phyloP scores from a whole-genome alignment of 92 coral and sea anemone genomes.

The Epizoanthus ramosus region DNA sequence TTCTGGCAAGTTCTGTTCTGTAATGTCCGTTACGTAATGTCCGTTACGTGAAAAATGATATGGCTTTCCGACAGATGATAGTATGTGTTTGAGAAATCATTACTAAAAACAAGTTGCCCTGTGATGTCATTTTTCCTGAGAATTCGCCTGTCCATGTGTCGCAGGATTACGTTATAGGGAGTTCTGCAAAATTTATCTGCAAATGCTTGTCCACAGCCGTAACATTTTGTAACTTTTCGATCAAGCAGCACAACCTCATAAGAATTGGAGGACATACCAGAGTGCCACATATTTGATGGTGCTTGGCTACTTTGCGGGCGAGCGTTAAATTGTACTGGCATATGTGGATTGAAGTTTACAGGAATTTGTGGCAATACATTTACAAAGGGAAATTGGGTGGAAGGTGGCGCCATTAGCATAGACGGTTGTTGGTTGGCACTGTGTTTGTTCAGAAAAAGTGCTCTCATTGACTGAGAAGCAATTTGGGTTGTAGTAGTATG shows the following conservation, averaged over 20 bases:
- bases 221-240: not conserved
- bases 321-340: slow-evolving; percentile 15
- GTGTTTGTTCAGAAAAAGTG: not conserved
- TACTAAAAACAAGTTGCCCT: not conserved
- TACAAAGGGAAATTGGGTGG: slow-evolving; percentile 9
- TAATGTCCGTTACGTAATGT: no score
- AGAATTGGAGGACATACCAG: slow-evolving; percentile 24
- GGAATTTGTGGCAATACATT: slow-evolving; percentile 20
- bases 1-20: not conserved
- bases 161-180: not conserved
- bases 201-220: slow-evolving; percentile 10
- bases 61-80: not conserved
- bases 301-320: slow-evolving; percentile 15
- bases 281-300: slow-evolving; percentile 14
- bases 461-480: slow-evolving; percentile 5
- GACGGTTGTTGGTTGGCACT: slow-evolving; percentile 26
- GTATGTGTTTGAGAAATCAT: not conserved
- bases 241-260: slow-evolving; percentile 23
- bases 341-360: slow-evolving; percentile 9
- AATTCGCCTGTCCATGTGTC: not conserved
- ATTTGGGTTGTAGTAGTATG: slow-evolving; percentile 9
- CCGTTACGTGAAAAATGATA: not conserved
- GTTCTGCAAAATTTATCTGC: not conserved
- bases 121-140: not conserved
- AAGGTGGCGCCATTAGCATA: slow-evolving; percentile 13